Percentiles rank a stretch among this genome's conserved stretches.
Conservation (phyloP, 2,113 vertebrate genomes). For the Taxidea taxus region DNA sequence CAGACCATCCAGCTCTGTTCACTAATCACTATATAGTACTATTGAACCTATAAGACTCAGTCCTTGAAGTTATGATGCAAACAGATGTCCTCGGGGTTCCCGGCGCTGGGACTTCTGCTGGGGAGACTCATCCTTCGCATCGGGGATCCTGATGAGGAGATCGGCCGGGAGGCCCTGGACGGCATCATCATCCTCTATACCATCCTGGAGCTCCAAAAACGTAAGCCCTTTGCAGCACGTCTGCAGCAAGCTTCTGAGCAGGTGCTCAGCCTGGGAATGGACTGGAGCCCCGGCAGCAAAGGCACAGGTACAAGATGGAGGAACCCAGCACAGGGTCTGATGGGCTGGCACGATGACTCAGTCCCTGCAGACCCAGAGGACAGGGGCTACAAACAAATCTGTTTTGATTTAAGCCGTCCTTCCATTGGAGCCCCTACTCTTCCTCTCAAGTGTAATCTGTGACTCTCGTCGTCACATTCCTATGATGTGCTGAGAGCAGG, state of each 20-base stretch:
- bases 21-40: neutral
- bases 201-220: constrained; percentile 66
- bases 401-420: neutral
- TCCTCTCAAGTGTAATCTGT: neutral
- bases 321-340: neutral
- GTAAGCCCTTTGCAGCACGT: constrained; percentile 31
- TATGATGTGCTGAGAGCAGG: neutral
- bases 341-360: neutral
- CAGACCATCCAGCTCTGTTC: neutral
- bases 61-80: neutral
- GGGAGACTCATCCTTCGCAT: constrained; percentile 71
- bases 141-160: constrained; percentile 65
- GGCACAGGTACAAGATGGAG: neutral
- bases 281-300: neutral
- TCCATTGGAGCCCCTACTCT: neutral
- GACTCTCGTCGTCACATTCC: neutral
- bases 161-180: constrained; percentile 67
- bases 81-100: constrained; percentile 65
- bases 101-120: constrained; percentile 62
- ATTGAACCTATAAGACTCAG: neutral
- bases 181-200: constrained; percentile 72
- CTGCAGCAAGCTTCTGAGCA: neutral
- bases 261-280: neutral
- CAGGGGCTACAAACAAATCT: neutral
- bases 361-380: neutral